These are phyloP conservation scores for Cynaeus angustus DNA, from an alignment of 2,888 invertebrate species.

Conservation along the genomic window DNA sequence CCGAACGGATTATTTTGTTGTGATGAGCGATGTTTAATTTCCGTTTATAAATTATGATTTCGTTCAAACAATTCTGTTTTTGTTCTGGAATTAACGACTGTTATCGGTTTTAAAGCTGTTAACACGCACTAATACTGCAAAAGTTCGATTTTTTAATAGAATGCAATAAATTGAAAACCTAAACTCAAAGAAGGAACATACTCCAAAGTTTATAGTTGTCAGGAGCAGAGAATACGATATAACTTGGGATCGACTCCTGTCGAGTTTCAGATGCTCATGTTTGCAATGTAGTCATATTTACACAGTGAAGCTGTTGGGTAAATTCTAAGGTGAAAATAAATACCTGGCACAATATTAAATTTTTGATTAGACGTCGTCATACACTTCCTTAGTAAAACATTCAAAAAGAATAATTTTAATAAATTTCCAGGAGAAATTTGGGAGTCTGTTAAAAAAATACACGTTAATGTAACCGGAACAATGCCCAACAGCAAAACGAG, in stretches of 20 bases:
- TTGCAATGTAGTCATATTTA: constrained; percentile 43
- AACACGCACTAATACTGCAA: no score
- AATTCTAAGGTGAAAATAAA: constrained; percentile 38
- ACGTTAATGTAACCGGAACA: constrained; percentile 37
- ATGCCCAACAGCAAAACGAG: constrained; percentile 20
- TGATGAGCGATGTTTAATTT: constrained; percentile 40
- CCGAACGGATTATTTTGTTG: constrained; percentile 25
- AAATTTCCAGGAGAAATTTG: neutral
- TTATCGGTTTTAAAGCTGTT: neutral
- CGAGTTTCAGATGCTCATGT: constrained; percentile 48
- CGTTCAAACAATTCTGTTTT: constrained; percentile 12
- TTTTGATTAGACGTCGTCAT: constrained; percentile 30
- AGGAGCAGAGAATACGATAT: constrained; percentile 41
- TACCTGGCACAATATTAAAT: constrained; percentile 30
- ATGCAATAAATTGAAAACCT: constrained; percentile 42
- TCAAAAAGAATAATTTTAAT: no score
- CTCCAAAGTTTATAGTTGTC: constrained; percentile 41
- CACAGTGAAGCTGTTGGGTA: constrained; percentile 32
- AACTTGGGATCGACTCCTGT: constrained; percentile 43
- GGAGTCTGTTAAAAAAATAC: constrained; percentile 3
- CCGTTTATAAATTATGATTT: constrained; percentile 31
- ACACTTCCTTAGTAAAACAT: no score
- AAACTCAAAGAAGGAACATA: constrained; percentile 33
- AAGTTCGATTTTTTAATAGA: constrained; percentile 30
- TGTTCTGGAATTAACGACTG: constrained; percentile 8